Percentiles rank a stretch among this genome's conserved stretches.
Evolutionary conservation across 2,888 invertebrate genomes (phyloP).

Genomic region (Chalcosyrphus nemorum): DNA sequence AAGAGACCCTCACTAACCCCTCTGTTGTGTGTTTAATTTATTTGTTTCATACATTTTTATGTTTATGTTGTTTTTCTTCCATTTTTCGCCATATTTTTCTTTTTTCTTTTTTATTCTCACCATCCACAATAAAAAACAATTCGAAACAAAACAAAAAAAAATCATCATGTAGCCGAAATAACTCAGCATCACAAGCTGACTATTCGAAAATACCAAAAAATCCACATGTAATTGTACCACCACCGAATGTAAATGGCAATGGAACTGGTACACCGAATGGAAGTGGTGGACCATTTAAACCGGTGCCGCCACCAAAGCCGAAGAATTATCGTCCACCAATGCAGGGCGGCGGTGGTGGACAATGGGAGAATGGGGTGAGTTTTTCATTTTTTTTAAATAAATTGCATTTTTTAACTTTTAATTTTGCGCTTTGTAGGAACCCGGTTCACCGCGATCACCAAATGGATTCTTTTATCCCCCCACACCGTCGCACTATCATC

Average conservation of each 20-base stretch:
- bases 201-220: slow-evolving; percentile 83
- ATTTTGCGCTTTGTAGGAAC: slow-evolving; percentile 77
- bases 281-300: slow-evolving; percentile 87
- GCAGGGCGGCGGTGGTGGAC: slow-evolving; percentile 80
- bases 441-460: slow-evolving; percentile 81
- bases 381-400: neutral
- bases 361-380: slow-evolving; percentile 83
- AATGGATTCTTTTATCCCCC: slow-evolving; percentile 82
- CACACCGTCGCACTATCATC: slow-evolving; percentile 81
- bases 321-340: slow-evolving; percentile 93
- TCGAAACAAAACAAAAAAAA: slow-evolving; percentile 27
- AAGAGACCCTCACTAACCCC: slow-evolving; percentile 9
- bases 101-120: slow-evolving; percentile 68
- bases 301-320: slow-evolving; percentile 95
- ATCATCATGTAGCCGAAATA: slow-evolving; percentile 83
- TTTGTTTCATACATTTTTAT: slow-evolving; percentile 71
- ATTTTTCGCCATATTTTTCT: slow-evolving; percentile 64
- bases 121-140: slow-evolving; percentile 51
- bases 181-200: slow-evolving; percentile 85
- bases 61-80: slow-evolving; percentile 67
- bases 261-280: slow-evolving; percentile 78
- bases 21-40: slow-evolving; percentile 48
- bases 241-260: slow-evolving; percentile 77
- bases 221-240: slow-evolving; percentile 78
- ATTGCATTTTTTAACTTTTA: slow-evolving; percentile 30